Conservation (phyloP, 2,888 invertebrate species). For the Thysanoteuthis rhombus region DNA sequence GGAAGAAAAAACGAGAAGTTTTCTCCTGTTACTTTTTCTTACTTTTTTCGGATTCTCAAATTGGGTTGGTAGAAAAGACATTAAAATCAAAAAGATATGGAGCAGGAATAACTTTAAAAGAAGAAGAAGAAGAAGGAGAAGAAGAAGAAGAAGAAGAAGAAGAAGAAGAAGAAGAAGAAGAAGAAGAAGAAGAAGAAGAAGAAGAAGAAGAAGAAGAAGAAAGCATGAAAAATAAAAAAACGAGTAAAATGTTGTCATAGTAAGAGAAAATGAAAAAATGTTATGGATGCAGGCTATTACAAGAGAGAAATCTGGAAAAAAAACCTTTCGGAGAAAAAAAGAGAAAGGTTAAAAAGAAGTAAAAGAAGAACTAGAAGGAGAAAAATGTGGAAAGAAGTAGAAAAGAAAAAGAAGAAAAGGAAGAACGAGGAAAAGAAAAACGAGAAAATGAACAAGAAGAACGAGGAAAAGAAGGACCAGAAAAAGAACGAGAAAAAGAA, state of each 20-base stretch:
- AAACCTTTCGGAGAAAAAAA: neutral
- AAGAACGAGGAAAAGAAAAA: neutral
- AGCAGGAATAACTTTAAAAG: no score
- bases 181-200: neutral
- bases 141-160: neutral
- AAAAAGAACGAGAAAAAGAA: neutral
- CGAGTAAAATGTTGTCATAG: neutral
- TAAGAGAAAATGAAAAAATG: neutral
- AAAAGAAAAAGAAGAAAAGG: neutral
- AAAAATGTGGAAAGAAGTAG: neutral
- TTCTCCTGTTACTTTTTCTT: no score
- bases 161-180: neutral
- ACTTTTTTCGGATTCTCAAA: no score
- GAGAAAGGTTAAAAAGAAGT: neutral
- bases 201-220: no score
- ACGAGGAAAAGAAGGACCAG: no score
- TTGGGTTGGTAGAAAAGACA: no score
- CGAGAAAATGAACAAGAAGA: neutral
- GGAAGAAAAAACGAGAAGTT: no score
- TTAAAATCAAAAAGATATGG: no score
- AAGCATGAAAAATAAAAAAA: neutral
- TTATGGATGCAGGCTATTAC: no score
- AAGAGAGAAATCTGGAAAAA: neutral
- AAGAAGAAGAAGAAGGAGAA: no score
- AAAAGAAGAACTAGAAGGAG: neutral